Base-by-base conservation (phyloP, 2,888 invertebrate species). In the Nudaria mundana region DNA sequence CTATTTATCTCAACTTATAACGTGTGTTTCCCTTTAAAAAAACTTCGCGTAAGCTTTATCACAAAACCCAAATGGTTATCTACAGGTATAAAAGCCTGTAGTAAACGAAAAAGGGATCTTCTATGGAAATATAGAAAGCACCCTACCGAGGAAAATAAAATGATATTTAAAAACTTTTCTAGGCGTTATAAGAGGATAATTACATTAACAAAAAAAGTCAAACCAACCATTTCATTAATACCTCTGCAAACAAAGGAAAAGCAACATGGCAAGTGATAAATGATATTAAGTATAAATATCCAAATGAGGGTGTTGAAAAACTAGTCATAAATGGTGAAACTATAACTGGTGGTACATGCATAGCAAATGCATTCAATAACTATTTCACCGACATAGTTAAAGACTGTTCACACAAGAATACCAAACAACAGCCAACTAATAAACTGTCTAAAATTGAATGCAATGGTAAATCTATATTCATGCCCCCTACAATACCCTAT, bases 241-340 rank as follows among this genome's bases (percentile, higher is more conserved):
- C 1, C 5, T n/a, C 43, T 8, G 30, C 33, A 8, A 42, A 42
- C 28, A 44, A 44, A 31, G 24, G 20, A 2, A 39, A 36, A 24
- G 31, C 39, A 10, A 39, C 36, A 1, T 44, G 44, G 40, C 35
- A 36, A 22, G 6, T 40, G 12, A 40, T 31, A n/a, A 40, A 40
- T 13, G 36, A 8, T 13, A 18, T 7, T 7, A 35, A 40, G 28
- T 5, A 24, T 24, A 13, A 20, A 6, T 6, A 26, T 14, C 29
- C 24, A 11, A 11, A 10, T 3, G 41, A 41, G 18, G 10, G 13
- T 7, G 2, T n/a, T n/a, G n/a, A n/a, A n/a, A n/a, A 37, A 14
- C 10, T 8, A 0, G 6, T 18, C 16, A 6, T 41, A 3, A 8
- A 4, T 24, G 13, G 10, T 10, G 1, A 26, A 13, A 20, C 16